Conservation (phyloP, 2,888 invertebrate genomes). For the Hydriomena furcata region DNA sequence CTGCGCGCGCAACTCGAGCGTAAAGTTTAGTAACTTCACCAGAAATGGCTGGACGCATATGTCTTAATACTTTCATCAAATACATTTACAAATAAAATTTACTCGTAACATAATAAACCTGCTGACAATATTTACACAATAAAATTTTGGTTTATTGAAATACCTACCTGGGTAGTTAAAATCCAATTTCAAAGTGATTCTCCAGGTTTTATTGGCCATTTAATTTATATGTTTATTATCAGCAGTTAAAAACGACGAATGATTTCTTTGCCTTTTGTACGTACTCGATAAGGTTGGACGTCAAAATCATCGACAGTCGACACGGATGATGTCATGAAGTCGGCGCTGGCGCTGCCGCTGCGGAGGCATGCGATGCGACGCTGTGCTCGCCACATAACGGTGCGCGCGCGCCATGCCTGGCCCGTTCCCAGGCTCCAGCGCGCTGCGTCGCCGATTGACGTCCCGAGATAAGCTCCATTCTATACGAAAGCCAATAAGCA, state of each 20-base stretch:
- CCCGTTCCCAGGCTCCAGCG: constrained; percentile 62
- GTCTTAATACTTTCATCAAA: constrained; percentile 7
- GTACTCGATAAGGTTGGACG: constrained; percentile 40
- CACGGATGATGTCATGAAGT: constrained; percentile 49
- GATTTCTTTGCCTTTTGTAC: constrained; percentile 32
- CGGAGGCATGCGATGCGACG: constrained; percentile 29
- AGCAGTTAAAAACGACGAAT: constrained; percentile 37
- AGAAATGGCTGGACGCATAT: background rate
- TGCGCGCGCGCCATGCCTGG: constrained; percentile 41
- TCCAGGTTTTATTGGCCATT: constrained; percentile 41
- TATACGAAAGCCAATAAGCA: constrained; percentile 80
- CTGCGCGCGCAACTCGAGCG: constrained; percentile 23
- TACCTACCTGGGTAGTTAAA: constrained; percentile 34
- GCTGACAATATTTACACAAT: constrained; percentile 35
- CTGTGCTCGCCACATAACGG: constrained; percentile 52
- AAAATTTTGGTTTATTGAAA: constrained; percentile 33
- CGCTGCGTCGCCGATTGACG: constrained; percentile 57
- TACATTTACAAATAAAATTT: background rate
- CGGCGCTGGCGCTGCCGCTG: constrained; percentile 32
- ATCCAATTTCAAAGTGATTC: constrained; percentile 40
- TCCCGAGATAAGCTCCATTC: constrained; percentile 71
- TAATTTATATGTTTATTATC: constrained; percentile 44
- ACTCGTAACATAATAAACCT: constrained; percentile 31
- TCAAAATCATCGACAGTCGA: constrained; percentile 40
- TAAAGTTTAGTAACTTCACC: constrained; percentile 22